A percentile compares a stretch with the other conserved stretches of the same genome.
Conservation (phyloP, 2,888 invertebrate species). For the Nephrocerus scutellatus region DNA sequence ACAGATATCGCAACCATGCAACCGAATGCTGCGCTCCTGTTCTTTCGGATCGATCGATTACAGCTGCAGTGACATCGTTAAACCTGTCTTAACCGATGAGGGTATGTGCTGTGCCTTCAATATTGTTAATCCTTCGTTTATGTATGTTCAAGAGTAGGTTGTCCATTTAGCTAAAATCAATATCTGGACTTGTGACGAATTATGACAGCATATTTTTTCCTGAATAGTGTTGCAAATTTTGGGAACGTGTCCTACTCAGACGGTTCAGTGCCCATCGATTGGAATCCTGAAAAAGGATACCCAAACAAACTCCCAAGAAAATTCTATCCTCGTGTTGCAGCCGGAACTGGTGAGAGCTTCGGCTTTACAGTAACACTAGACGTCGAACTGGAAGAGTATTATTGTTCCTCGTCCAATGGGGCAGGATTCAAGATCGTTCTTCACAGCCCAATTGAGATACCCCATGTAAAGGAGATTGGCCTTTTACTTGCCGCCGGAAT, state of each 20-base stretch:
- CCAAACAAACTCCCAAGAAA: conserved; percentile 50
- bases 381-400: conserved; percentile 64
- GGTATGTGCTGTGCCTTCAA: conserved; percentile 81
- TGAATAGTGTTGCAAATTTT: no score
- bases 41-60: conserved; percentile 56
- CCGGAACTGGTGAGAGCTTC: conserved; percentile 60
- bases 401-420: conserved; percentile 68
- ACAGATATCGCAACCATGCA: conserved; percentile 68
- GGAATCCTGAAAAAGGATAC: conserved; percentile 70
- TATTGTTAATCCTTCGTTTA: conserved; percentile 55
- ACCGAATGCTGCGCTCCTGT: conserved; percentile 62
- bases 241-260: conserved; percentile 18
- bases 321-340: conserved; percentile 51
- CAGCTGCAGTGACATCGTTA: conserved; percentile 63
- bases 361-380: conserved; percentile 66
- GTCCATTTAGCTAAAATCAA: conserved; percentile 1
- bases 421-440: conserved; percentile 40
- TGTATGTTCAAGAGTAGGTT: conserved; percentile 32
- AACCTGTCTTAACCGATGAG: conserved; percentile 70
- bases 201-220: no score
- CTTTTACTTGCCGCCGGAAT: conserved; percentile 33
- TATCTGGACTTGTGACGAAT: no score
- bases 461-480: conserved; percentile 38
- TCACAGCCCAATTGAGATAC: conserved; percentile 40
- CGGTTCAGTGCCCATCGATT: conserved; percentile 49